Base-by-base conservation (phyloP, 2,113 vertebrate genomes). In the Oceanites oceanicus region DNA sequence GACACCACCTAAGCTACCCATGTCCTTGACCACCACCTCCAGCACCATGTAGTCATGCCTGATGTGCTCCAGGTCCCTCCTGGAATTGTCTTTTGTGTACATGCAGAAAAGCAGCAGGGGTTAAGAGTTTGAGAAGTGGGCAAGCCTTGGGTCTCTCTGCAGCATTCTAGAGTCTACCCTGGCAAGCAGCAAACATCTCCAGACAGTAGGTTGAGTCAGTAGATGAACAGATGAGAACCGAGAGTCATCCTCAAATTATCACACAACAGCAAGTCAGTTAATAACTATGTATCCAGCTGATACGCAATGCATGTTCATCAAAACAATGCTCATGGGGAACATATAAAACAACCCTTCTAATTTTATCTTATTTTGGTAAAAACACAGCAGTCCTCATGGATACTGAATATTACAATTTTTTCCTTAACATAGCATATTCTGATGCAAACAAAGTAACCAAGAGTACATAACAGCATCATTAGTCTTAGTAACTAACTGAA, bases 1-100 rank as follows among this genome's bases (percentile, higher is more conserved):
- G 26, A 36, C 19, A 32, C 7, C 7, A 49, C 10, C 2, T 38
- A 36, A 71, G 52, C 12, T 4, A 0, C 10, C 32, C 7, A 0
- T 27, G 6, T 38, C 38, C 25, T 71, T 67, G 23, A 71, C 25
- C 18, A 21, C 16, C 6, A 56, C 4, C 12, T 73, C 38, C 32
- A 81, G 29, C 30, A 78, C 15, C 36, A n/a, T 6, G 10, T 21
- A 61, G 17, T 47, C 17, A 4, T 15, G 19, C 29, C 34, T 44
- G 40, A 61, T 25, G 40, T n/a, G 17, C 20, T 85, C 26, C 30
- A 73, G 18, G 7, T 67, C 23, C 49, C 12, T 44, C 25, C 56
- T 59, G 30, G 40, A 11, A 30, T 47, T 1, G 1, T 21, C 20
- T 73, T 73, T 32, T 8, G 16, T 38, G 49, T 15, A 36, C 1